Percentiles rank a stretch among this genome's conserved stretches.
These are phyloP conservation scores for Laterallus jamaicensis DNA, from an alignment of 2,113 vertebrate species.

Conservation along the genomic window DNA sequence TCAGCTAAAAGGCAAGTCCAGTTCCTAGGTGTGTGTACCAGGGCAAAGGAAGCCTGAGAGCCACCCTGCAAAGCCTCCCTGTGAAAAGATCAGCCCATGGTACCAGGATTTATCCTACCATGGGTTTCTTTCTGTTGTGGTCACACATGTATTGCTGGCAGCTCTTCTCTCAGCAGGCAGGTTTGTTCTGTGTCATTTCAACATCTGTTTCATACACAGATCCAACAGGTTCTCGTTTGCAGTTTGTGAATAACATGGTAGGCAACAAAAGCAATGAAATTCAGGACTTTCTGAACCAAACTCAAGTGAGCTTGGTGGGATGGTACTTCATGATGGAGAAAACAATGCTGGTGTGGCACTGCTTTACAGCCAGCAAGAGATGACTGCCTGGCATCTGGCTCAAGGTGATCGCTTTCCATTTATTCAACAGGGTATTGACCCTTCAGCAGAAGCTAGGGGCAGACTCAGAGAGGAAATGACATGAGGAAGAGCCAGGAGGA, in stretches of 20 bases:
- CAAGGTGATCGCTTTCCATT: not conserved
- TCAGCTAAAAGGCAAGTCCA: conserved; percentile 11
- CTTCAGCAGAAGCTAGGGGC: not conserved
- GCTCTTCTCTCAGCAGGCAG: not conserved
- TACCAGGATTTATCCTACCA: not conserved
- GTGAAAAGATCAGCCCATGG: not conserved
- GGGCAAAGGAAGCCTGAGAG: not conserved
- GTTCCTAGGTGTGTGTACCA: not conserved
- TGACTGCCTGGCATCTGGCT: not conserved
- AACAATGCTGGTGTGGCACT: rapidly evolving
- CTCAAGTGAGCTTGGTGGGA: not conserved
- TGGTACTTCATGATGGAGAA: not conserved
- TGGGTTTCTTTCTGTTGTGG: not conserved
- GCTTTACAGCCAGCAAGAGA: not conserved
- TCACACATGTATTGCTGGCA: not conserved
- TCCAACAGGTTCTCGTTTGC: conserved; percentile 22
- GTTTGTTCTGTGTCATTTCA: not conserved
- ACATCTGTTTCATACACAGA: not conserved
- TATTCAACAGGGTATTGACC: not conserved
- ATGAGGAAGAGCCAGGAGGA: not conserved
- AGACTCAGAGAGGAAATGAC: not conserved
- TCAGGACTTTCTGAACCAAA: not conserved
- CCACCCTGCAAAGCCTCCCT: not conserved
- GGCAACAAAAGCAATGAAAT: not conserved
- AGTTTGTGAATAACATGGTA: not conserved